A percentile compares a stretch with the other conserved stretches of the same genome.
phyloP scores from a whole-genome alignment of 2,797 vertebrate genomes.

The Carduelis carduelis region DNA sequence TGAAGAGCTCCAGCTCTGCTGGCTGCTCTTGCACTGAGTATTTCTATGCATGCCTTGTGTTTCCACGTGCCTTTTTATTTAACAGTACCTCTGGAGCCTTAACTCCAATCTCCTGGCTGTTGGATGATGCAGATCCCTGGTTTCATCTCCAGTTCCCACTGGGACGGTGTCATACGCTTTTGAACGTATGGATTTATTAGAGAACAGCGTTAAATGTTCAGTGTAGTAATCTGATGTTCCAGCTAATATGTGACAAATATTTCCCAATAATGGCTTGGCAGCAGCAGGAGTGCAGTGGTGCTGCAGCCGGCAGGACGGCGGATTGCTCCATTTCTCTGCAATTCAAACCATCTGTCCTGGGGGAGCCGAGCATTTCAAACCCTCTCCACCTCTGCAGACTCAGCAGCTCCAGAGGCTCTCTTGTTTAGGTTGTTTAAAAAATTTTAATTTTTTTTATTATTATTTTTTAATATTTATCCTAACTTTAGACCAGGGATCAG shows the following conservation, averaged over 20 bases:
- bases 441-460: not conserved
- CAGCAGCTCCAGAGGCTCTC: not conserved
- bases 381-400: not conserved
- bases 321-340: conserved; percentile 14
- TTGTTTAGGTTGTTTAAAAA: not conserved
- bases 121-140: not conserved
- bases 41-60: rapidly evolving
- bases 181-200: not conserved
- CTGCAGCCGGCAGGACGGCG: not conserved
- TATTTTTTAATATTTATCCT: not conserved
- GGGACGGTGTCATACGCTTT: not conserved
- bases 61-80: not conserved
- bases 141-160: not conserved
- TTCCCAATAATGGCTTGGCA: conserved; percentile 54
- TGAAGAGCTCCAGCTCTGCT: not conserved
- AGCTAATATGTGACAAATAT: conserved; percentile 63
- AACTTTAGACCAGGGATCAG: not conserved
- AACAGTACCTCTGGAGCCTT: not conserved
- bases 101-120: not conserved
- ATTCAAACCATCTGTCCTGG: conserved; percentile 48
- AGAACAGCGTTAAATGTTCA: conserved; percentile 4
- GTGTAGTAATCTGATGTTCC: conserved; percentile 46
- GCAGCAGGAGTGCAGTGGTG: not conserved
- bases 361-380: not conserved
- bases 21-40: rapidly evolving